Evolutionary conservation across 1,140 invertebrate genomes (phyloP), one percentile per base, ranked within the genome.

Genomic region (Brachionus plicatilis): DNA sequence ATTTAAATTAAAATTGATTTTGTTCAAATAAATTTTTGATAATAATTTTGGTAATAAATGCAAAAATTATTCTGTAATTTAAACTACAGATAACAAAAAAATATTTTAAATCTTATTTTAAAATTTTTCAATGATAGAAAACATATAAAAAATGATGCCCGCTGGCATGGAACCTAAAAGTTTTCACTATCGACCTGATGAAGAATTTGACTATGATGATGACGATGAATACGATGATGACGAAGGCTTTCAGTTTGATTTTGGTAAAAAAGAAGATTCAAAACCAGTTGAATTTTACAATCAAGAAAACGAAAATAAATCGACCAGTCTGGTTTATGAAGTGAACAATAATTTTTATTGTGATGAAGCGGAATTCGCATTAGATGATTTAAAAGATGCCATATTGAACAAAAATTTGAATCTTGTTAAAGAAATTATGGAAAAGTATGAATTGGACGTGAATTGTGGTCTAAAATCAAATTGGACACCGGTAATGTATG

Each of bases 291-390:
- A 80, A 24, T 17, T 20, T 8, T 37, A 50, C 17, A 27, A 82
- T 4, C 9, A 14, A 0, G 11, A 45, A 8, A 9, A 24, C 9
- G 8, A 45, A 9, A 45, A 75, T 75, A 1, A 41, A 37, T 37
- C 43, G 33, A 45, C 29, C 17, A 80, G 56, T 33, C 7, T 68
- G 1, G 20, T 37, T 2, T 68, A 82, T 41, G 53, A 82, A 43
- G 37, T 82, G 4, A 82, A 82, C n/a, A 82, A 68, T 29, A 82
- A 82, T 65, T 82, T 45, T 82, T 82, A 43, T 65, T 82, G 37
- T 76, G 72, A 76, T 76, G 72, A 76, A 12, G 24, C 72, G 11
- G 72, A 50, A 50, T 76, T 50, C 33, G 45, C 47, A 12, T 76
- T 50, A 20, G 45, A 47, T 47, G 79, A 82, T 37, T 45, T 82